These are phyloP conservation scores for Dendrophyllia cribrosa DNA, from an alignment of 64 coral and sea anemone species.

Conservation along the genomic window DNA sequence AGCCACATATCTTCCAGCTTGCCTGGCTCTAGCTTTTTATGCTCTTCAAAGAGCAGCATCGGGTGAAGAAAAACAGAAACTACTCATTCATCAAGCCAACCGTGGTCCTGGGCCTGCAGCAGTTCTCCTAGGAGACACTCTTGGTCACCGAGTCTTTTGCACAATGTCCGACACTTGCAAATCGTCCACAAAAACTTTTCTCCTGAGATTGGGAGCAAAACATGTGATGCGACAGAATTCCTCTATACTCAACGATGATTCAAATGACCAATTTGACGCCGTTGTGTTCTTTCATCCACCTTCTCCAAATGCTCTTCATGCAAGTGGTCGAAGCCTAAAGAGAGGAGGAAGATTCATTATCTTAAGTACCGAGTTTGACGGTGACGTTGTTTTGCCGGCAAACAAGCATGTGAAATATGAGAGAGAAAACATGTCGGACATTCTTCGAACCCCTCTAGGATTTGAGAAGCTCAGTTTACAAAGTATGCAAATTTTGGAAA, in stretches of 20 bases:
- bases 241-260: background rate
- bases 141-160: constrained; percentile 66
- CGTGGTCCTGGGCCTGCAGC: constrained; percentile 50
- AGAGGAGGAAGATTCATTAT: constrained; percentile 51
- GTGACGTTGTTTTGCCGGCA: constrained; percentile 38
- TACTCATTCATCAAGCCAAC: constrained; percentile 73
- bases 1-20: constrained; percentile 9
- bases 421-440: background rate
- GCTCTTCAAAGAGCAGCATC: constrained; percentile 35
- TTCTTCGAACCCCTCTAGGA: background rate
- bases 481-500: background rate
- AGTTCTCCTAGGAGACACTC: constrained; percentile 44
- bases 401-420: constrained; percentile 34
- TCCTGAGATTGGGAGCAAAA: constrained; percentile 30
- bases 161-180: constrained; percentile 30
- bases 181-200: background rate
- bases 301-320: constrained; percentile 35
- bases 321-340: constrained; percentile 35
- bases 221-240: background rate
- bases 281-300: constrained; percentile 59
- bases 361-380: constrained; percentile 6
- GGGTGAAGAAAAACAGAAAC: background rate
- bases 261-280: constrained; percentile 24
- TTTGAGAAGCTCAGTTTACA: background rate
- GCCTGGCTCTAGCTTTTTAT: constrained; percentile 9